Conservation (phyloP, 2,797 vertebrate genomes). For the Basileuterus tristriatus region DNA sequence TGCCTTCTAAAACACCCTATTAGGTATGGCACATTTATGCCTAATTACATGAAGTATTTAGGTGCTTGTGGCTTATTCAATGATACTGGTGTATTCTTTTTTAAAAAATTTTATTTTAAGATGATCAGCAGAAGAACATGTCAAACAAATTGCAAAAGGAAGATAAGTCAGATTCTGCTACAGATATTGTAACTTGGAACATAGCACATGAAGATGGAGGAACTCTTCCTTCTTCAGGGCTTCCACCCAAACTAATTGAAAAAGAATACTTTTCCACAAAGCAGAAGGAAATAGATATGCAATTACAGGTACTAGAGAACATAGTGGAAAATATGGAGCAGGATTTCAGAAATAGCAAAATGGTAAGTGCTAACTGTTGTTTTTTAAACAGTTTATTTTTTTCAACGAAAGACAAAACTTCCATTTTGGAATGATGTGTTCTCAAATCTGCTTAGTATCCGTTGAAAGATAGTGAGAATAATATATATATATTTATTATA, state of each 20-base stretch:
- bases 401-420: neutral
- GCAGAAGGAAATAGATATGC: conserved; percentile 82
- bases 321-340: conserved; percentile 86
- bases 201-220: neutral
- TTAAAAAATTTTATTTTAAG: neutral
- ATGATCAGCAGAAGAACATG: neutral
- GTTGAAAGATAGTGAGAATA: neutral
- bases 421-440: neutral
- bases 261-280: conserved; percentile 73
- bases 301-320: conserved; percentile 81
- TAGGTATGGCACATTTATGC: neutral
- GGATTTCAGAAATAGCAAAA: conserved; percentile 79
- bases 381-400: neutral
- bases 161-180: neutral
- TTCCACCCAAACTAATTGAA: neutral
- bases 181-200: conserved; percentile 47
- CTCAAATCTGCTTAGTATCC: neutral
- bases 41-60: neutral
- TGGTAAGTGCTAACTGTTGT: conserved; percentile 64
- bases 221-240: neutral
- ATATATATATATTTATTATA: neutral
- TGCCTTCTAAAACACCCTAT: neutral
- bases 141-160: neutral
- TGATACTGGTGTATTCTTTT: neutral
- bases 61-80: neutral